Percentiles rank a stretch among this genome's conserved stretches.
Conservation (phyloP, 1,140 invertebrate species). For the Diprion similis region DNA sequence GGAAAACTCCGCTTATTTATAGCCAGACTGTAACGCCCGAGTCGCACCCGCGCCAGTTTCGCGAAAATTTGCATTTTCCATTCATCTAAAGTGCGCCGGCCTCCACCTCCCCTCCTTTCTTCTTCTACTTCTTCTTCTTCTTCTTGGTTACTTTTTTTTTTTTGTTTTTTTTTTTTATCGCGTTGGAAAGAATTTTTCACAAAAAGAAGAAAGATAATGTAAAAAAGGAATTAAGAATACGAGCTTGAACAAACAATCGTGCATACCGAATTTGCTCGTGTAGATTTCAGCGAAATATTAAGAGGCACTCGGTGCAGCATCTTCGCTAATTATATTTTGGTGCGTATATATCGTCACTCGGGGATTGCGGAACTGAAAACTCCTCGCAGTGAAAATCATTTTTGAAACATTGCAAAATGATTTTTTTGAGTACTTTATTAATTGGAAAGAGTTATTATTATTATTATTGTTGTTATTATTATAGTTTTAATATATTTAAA, state of each 20-base stretch:
- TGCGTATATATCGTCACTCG: too few relatives aligned
- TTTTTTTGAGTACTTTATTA: too few relatives aligned
- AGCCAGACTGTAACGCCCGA: not conserved
- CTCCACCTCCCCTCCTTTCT: not conserved
- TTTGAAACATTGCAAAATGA: too few relatives aligned
- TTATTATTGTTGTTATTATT: too few relatives aligned
- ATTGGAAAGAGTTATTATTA: too few relatives aligned
- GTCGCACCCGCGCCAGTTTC: not conserved
- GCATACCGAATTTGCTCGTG: too few relatives aligned
- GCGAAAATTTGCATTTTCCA: slow-evolving; percentile 15
- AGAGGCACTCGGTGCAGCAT: not conserved
- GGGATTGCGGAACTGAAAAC: too few relatives aligned
- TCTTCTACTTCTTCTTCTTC: not conserved
- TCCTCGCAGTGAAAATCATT: too few relatives aligned
- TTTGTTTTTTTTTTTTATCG: not conserved
- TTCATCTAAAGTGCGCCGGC: not conserved
- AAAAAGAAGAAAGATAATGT: not conserved
- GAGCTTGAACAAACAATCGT: not conserved
- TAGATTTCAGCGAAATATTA: not conserved
- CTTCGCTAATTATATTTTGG: too few relatives aligned
- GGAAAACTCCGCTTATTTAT: slow-evolving; percentile 19
- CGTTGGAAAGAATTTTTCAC: not conserved
- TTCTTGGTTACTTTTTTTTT: not conserved
- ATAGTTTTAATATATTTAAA: too few relatives aligned
- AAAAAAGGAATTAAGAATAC: not conserved